Evolutionary conservation across 2,113 vertebrate genomes (phyloP).

Genomic region (Mellivora capensis): DNA sequence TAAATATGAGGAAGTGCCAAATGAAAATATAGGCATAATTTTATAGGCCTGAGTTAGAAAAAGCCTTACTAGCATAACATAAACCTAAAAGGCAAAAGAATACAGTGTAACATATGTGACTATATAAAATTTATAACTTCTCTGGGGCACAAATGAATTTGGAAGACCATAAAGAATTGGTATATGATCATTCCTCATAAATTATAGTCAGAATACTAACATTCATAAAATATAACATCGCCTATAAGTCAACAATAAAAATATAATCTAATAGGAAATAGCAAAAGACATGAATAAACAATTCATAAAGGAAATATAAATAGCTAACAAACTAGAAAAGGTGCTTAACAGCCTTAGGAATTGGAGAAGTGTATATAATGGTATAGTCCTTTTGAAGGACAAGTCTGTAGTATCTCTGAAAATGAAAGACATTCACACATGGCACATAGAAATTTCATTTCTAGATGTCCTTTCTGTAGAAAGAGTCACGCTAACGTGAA

Average conservation of each 20-base stretch:
- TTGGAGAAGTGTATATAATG: not conserved
- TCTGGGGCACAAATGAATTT: not conserved
- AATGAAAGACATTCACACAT: not conserved
- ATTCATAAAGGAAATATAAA: not conserved
- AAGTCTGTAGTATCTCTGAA: not conserved
- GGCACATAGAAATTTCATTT: not conserved
- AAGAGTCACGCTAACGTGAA: not conserved
- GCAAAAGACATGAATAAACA: conserved; percentile 1
- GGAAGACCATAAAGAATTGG: not conserved
- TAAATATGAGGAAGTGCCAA: not conserved
- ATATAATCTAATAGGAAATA: not conserved
- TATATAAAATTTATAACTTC: not conserved
- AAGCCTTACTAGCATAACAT: not conserved
- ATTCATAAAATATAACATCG: not conserved
- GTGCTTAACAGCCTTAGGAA: not conserved
- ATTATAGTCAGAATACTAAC: not conserved
- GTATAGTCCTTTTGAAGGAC: not conserved
- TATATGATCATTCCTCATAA: not conserved
- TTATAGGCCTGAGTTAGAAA: conserved; percentile 9
- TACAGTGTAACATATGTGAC: not conserved
- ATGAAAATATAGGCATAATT: not conserved
- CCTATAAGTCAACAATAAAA: not conserved
- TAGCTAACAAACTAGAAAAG: not conserved
- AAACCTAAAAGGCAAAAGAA: not conserved
- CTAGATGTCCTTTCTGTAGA: not conserved